Base-by-base conservation (phyloP, 2,888 invertebrate species). In the Lasioglossum leucozonium region DNA sequence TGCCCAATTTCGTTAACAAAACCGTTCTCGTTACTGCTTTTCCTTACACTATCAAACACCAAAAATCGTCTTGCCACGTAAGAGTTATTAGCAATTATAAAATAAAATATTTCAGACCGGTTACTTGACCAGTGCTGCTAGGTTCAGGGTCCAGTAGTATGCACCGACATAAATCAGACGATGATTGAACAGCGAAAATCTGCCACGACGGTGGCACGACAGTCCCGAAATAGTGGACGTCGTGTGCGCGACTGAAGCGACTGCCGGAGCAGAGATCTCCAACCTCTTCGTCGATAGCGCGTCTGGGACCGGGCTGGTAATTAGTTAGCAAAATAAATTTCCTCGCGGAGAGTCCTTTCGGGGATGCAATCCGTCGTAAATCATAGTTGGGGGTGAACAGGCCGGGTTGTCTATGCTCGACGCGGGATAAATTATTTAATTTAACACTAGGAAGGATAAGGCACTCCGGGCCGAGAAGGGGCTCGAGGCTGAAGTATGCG, bases 361-460 rank as follows among this genome's bases (percentile, higher is more conserved):
- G 55, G 40, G 55, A 37, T 22, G 81, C 73, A 51, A 67, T 58
- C 58, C 74, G 22, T 13, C 62, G 44, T 84, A 85, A 85, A 77
- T 85, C 76, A 85, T 85, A 22, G 58, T 51, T 6, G 58, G 42
- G 42, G 75, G 37, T 22, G 18, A 26, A 30, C 30, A 30, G 42
- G 55, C 34, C 22, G 51, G 51, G 47, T 51, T 34, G 69, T 13
- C 65, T 58, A n/a, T 58, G 69, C 47, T 37, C 77, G 79, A 42
- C 72, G 72, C 73, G 72, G 76, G 78, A 92, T 92, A 92, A 93
- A 92, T 93, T 93, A 93, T 92, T 92, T 91, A 92, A 92, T 92
- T 92, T 92, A 90, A 92, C 91, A 87, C 88, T 87, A 86, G 42
- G 76, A 62, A 79, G 89, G 84, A 87, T 87, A 86, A 89, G 89